Evolutionary conservation across 2,113 vertebrate species (phyloP), one percentile per base, ranked within the genome.

Genomic region (Boulengeromyrus knoepffleri): DNA sequence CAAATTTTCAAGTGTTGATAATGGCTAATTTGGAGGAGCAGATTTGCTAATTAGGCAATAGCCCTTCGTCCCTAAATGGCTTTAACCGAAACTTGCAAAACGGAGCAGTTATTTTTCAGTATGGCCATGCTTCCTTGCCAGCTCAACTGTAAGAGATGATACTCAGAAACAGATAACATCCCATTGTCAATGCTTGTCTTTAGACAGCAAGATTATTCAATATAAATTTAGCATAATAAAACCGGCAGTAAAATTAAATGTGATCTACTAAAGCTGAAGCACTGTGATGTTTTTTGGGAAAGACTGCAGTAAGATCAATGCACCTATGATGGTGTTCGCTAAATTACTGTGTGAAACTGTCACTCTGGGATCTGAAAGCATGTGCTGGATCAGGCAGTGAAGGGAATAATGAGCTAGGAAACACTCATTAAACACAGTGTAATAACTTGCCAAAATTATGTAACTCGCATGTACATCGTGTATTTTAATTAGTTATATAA

Each of bases 41-140:
- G 47, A 89, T 46, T 83, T 52, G 36, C 27, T 52, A 89, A 89
- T 89, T 47, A 62, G 74, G 89, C 27, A 85, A 84, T n/a, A 84
- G 52, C 52, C 8, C 39, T 56, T 58, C 15, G 15, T 89, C 52
- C 58, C 62, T 39, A 88, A 62, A 62, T 88, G 15, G 19, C 53
- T 88, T n/a, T 88, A 45, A 88, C 58, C 0, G 87, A 66, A 88
- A 66, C 53, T 46, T 58, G 21, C 39, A 45, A 45, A 62, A 45
- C 6, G 1, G 31, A 53, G 49, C 49, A 50, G 49, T 47, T 86
- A 27, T 50, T 86, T 86, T 47, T 86, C 42, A 49, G 9, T 49
- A 49, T 27, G 84, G 84, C 42, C 24, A 85, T 27, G 13, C n/a
- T 85, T 85, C 47, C 2, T 24, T 86, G 49, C 84, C 47, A 56